Base-by-base conservation (phyloP, 2,888 invertebrate species). In the Opisthograptis luteolata region DNA sequence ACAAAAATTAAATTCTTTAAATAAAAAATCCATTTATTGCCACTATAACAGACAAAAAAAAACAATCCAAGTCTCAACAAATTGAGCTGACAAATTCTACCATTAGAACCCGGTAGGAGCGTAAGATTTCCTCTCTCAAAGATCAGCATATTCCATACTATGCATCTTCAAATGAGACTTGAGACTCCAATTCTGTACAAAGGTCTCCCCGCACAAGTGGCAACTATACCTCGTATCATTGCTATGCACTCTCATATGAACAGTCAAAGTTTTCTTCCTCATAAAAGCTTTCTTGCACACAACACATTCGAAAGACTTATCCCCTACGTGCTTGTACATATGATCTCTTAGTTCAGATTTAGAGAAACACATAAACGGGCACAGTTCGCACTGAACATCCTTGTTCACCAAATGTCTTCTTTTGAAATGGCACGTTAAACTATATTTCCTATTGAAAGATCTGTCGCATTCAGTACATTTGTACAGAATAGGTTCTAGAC, bases 401-500 rank as follows among this genome's bases (percentile, higher is more conserved):
- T 79, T 58, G 9, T 80, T 79, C 10, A 81, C 79, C n/a, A 85
- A 60, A 55, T 87, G 88, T 9, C 79, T 77, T 0, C 86, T 51
- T 13, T 84, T 84, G 72, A 84, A 69, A 58, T 88, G 87, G 0
- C 84, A 60, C 0, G 86, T 84, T 0, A 87, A 36, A 0, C 76
- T 78, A 17, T 79, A 80, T 0, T 77, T 51, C 5, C 79, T 67
- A 20, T 79, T 72, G 10, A 80, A 86, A 0, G 51, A 35, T n/a
- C 68, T 80, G 0, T 81, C 79, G 19, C 83, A 83, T 0, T 84
- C 84, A 19, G 82, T 86, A n/a, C 87, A 87, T 9, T 69, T 80
- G 34, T 87, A 87, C 1, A 68, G 55, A 0, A 87, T 40, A 0
- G 84, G 82, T 0, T 79, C 75, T 0, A 79, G 69, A 0, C 85